A percentile compares a stretch with the other conserved stretches of the same genome.
Conservation (phyloP, 2,797 vertebrate genomes). For the Selene dorsalis region DNA sequence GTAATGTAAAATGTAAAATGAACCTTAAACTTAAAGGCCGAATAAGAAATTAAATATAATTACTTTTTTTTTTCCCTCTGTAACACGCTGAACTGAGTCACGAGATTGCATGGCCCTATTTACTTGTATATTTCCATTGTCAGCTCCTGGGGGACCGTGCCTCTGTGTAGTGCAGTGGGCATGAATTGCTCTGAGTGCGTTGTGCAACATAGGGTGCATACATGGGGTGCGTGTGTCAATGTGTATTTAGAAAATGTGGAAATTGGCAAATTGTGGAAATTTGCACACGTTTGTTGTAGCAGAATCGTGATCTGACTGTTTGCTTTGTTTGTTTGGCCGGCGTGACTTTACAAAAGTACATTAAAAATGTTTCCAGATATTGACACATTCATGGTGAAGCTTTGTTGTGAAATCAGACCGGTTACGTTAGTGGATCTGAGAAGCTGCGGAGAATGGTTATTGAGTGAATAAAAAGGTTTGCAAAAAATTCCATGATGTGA, state of each 20-base stretch:
- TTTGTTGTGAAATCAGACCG: neutral
- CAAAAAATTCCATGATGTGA: too few relatives aligned
- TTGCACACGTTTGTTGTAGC: neutral
- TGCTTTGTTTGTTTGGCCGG: too few relatives aligned
- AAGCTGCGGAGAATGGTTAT: neutral
- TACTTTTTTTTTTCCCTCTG: neutral
- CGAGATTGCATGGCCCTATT: neutral
- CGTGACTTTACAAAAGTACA: neutral
- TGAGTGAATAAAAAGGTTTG: too few relatives aligned
- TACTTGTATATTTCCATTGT: constrained; percentile 28
- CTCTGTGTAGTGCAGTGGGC: neutral
- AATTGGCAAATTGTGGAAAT: too few relatives aligned
- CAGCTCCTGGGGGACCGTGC: constrained; percentile 37
- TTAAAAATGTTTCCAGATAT: constrained; percentile 1
- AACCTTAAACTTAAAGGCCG: neutral
- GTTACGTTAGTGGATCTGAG: neutral
- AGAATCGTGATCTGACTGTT: neutral
- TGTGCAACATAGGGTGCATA: neutral
- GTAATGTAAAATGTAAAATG: neutral
- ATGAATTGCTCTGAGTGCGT: neutral
- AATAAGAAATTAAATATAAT: neutral
- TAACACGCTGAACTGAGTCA: neutral
- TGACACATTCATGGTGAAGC: neutral
- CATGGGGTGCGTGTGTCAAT: neutral
- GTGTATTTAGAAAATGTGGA: neutral